Conservation (phyloP, 2,113 vertebrate genomes). For the Lamprotornis superbus region DNA sequence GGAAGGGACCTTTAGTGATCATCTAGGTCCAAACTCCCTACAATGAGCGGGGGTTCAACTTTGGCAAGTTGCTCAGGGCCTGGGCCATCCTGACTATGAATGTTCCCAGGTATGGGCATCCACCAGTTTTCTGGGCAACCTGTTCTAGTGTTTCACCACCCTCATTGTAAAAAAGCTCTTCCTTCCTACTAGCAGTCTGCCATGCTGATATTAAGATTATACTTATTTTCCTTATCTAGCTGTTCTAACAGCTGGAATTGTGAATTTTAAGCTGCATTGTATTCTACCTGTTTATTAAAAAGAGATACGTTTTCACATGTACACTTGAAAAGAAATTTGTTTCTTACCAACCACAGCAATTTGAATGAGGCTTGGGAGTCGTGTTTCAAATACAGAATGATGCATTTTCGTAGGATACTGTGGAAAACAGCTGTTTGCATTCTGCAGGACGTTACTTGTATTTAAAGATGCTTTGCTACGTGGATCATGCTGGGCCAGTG, state of each 20-base stretch:
- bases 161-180: background rate
- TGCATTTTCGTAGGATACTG: accelerated
- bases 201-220: background rate
- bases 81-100: background rate
- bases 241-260: background rate
- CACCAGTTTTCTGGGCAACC: background rate
- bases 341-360: background rate
- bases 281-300: background rate
- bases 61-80: background rate
- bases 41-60: accelerated
- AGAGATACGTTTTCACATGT: background rate
- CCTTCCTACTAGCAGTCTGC: background rate
- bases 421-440: background rate
- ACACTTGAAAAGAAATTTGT: background rate
- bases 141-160: background rate
- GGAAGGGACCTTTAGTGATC: background rate
- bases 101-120: background rate
- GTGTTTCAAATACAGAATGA: background rate
- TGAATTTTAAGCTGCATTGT: background rate
- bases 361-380: background rate
- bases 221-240: background rate
- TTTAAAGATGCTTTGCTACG: background rate
- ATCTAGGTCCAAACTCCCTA: background rate
- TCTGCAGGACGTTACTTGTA: background rate
- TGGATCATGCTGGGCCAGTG: background rate